Evolutionary conservation across 2,113 vertebrate species (phyloP), one percentile per base, ranked within the genome.

Genomic region (Microcebus jonahi): DNA sequence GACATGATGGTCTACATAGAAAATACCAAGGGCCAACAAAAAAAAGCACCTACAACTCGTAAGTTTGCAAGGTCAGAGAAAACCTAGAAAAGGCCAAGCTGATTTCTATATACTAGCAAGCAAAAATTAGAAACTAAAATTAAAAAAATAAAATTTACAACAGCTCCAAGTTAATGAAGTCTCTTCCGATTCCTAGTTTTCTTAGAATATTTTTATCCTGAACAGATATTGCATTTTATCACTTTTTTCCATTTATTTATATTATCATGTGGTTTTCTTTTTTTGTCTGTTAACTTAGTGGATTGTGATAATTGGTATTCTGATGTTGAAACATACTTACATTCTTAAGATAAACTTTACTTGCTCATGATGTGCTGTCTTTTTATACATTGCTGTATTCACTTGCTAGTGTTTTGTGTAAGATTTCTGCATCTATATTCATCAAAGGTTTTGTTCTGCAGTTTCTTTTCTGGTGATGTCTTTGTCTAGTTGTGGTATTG

Each of bases 321-420:
- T 18, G 2, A 2, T 6, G 27, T 4, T 15, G n/a, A 31, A 1
- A 55, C 20, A 8, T 21, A 20, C 31, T n/a, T 15, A 12, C 29
- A 2, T 34, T 63, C 61, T 17, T 21, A 36, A 63, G 39, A 29
- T 6, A 21, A 20, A 11, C 21, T 8, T 27, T 8, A 6, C 20
- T 7, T 2, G 55, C 3, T 8, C 39, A 0, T 0, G 1, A 21
- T 20, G 14, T 3, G 23, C 36, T 7, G 3, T 4, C 31, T 23
- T 31, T 39, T 34, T 5, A 2, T 2, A 2, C 1, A 7, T 13
- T 3, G 31, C 57, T 45, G 25, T 42, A 5, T 29, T 39, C 3
- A 0, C 21, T 21, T 23, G 12, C 36, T 0, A 7, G 21, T 5
- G 0, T 65, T 55, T n/a, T 48, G 34, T 1, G 15, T 90, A 15